phyloP scores from a whole-genome alignment of 64 coral and sea anemone genomes.

The Cladopsammia gracilis region DNA sequence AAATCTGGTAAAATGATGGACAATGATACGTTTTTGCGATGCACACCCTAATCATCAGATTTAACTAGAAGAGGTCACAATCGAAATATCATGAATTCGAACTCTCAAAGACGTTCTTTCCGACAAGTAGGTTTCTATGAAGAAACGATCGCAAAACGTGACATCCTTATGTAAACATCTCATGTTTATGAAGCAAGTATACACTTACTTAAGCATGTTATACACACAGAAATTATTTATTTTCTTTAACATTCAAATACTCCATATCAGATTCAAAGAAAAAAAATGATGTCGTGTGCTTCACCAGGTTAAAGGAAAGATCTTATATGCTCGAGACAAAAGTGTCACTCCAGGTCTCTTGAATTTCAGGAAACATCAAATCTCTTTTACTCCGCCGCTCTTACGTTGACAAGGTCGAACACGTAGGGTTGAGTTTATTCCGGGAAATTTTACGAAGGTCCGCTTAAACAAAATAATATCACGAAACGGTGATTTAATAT shows the following conservation, averaged over 20 bases:
- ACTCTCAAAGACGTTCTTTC: no score
- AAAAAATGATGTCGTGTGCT: background rate
- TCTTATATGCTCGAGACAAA: background rate
- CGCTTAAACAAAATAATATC: conserved; percentile 13
- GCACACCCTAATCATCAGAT: background rate
- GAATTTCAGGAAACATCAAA: conserved; percentile 42
- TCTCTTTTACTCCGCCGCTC: conserved; percentile 5
- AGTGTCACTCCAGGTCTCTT: background rate
- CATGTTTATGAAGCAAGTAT: conserved; percentile 53
- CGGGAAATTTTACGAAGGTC: background rate
- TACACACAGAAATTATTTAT: conserved; percentile 39
- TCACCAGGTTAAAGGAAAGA: background rate
- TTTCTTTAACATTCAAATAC: conserved; percentile 26
- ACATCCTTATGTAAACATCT: conserved; percentile 37
- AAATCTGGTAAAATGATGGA: background rate
- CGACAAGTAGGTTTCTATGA: no score
- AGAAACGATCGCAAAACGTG: background rate
- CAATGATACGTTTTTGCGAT: background rate
- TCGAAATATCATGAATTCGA: no score
- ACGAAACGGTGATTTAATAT: background rate
- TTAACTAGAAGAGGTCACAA: no score
- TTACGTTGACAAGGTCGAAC: conserved; percentile 20
- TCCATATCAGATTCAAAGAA: conserved; percentile 13
- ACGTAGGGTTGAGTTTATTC: background rate
- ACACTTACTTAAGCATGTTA: conserved; percentile 60